Conservation (phyloP, 1,140 invertebrate species). For the Orchesella cincta region DNA sequence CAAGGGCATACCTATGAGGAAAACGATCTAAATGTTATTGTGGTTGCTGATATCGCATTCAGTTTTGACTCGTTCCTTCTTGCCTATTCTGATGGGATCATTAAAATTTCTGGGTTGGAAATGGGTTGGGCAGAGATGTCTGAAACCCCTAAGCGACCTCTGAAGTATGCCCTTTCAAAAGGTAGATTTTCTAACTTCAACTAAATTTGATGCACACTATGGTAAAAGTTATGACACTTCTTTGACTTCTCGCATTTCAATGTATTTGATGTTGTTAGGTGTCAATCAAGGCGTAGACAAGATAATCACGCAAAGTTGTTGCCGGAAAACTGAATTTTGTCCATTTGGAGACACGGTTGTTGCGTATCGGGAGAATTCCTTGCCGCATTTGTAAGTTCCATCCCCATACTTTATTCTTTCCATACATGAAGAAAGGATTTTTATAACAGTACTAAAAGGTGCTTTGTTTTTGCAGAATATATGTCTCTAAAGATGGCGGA, state of each 20-base stretch:
- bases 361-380: constrained; percentile 30
- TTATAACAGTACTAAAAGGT: neutral
- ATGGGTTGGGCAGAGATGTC: constrained; percentile 20
- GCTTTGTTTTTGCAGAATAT: constrained; percentile 28
- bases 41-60: constrained; percentile 40
- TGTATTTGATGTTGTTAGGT: neutral
- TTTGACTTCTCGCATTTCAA: too few species aligned
- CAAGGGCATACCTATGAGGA: neutral
- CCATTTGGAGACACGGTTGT: constrained; percentile 37
- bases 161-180: constrained; percentile 33
- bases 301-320: constrained; percentile 41
- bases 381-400: neutral
- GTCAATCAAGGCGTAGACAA: neutral
- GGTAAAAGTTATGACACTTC: too few species aligned
- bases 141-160: neutral
- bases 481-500: constrained; percentile 41
- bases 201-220: too few species aligned
- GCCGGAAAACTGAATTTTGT: constrained; percentile 26
- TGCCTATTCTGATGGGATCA: constrained; percentile 23
- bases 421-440: neutral
- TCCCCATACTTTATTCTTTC: too few species aligned
- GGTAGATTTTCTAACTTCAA: constrained; percentile 30
- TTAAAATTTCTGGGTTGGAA: constrained; percentile 39
- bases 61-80: constrained; percentile 40
- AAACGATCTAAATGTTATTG: neutral